Base-by-base conservation (phyloP, 2,797 vertebrate species). In the Okamejei kenojei region DNA sequence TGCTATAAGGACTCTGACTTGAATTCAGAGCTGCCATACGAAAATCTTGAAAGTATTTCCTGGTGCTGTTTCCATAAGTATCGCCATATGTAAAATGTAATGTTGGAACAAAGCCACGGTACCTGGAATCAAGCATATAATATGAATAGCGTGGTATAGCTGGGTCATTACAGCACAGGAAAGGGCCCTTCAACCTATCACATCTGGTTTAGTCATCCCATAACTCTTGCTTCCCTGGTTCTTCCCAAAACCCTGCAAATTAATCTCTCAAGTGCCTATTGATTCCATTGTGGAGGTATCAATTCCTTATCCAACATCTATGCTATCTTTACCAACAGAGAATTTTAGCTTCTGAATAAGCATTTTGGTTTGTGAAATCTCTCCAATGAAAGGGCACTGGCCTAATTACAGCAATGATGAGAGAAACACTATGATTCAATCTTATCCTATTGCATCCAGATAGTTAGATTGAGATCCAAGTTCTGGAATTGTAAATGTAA, bases 21-120 rank as follows among this genome's bases (percentile, higher is more conserved):
- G 91, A 93, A 82, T 94, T 94, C 94, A 96, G 93, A 61, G 93
- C 94, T 0, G 94, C 21, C 0, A 79, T 93, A 78, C 95, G 94
- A 61, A 93, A 94, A 88, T 96, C 93, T 93, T 95, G 96, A 80
- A 96, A 95, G 88, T 95, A 94, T 93, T 94, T 96, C 93, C 95
- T 93, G 19, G 96, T 95, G 93, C 93, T 0, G 3, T 95, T 95
- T 58, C 96, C 95, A 0, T 94, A 95, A 0, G 96, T 94, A 61
- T 95, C 94, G 1, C 96, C 95, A 0, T 95, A 95, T 84, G 94
- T 92, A 94, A 94, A 95, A 2, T 93, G 93, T 45, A 94, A 17
- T 0, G 94, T 93, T 0, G 94, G 96, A 58, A 96, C 84, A 6
- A 95, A 95, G 45, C 96, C 96, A 11, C 94, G 93, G 84, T 95